Evolutionary conservation across 2,113 vertebrate species (phyloP), one percentile per base, ranked within the genome.

Genomic region (Anolis sagrei): DNA sequence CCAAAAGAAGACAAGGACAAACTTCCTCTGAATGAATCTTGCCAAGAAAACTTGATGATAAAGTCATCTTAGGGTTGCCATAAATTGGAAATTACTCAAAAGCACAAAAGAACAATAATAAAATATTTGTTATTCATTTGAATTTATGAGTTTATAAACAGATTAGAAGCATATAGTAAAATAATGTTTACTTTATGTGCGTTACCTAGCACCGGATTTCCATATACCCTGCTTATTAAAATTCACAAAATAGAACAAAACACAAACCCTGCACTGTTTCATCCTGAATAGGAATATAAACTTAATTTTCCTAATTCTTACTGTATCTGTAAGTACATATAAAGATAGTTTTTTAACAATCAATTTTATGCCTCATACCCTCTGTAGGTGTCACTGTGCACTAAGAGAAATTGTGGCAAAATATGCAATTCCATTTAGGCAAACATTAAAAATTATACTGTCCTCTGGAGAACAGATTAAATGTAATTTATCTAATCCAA

Each of bases 321-420:
- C 18, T 36, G 23, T 27, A 90, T 16, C 0, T 62, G 27, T 76
- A 58, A 48, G 16, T n/a, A 75, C 14, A 13, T 9, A 58, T 62
- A 81, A 29, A 76, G 2, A 5, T 0, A 0, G 7, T 19, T 29
- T 23, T 25, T 48, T 44, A 36, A 51, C 89, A 89, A 61, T 36
- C 18, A 68, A 13, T 64, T 82, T 74, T 25, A 76, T 86, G 27
- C n/a, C 23, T 66, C 84, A n/a, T 23, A 34, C 69, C 86, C 64
- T 91, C 93, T 92, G 88, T 87, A 94, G 93, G 90, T 91, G 94
- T 93, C 92, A 93, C 91, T 94, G 70, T 81, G 19, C 25, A 86
- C 92, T 80, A 92, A 44, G 81, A 77, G n/a, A 87, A 82, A 78
- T 16, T 76, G 19, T n/a, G n/a, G 70, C 21, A 10, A 76, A 19